phyloP scores from a whole-genome alignment of 2,113 vertebrate genomes.

The Alouatta palliata region DNA sequence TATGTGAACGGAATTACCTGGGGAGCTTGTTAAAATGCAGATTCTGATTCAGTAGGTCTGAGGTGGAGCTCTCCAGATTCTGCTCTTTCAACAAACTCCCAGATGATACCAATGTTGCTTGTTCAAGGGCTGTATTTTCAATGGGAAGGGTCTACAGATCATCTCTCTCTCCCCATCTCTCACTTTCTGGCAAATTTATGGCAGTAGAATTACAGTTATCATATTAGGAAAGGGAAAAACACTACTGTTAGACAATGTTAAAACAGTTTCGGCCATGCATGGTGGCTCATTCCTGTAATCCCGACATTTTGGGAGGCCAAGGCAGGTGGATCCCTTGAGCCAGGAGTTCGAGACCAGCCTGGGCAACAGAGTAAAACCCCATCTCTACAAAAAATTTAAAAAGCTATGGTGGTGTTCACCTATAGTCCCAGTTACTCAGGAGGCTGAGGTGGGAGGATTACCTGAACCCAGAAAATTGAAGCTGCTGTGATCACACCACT shows the following conservation, averaged over 20 bases:
- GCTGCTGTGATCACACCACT: too few relatives aligned
- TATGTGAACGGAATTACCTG: neutral
- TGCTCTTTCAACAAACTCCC: neutral
- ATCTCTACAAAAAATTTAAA: too few relatives aligned
- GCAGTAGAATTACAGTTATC: neutral
- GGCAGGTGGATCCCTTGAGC: too few relatives aligned
- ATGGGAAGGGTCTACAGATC: neutral
- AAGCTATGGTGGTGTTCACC: too few relatives aligned
- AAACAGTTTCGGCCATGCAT: neutral
- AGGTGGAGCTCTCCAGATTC: neutral
- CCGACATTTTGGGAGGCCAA: too few relatives aligned
- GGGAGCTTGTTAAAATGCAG: neutral
- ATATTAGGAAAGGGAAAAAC: neutral
- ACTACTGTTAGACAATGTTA: neutral
- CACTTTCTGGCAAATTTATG: neutral
- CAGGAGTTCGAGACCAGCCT: too few relatives aligned
- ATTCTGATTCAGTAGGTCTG: neutral
- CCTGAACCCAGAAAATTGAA: too few relatives aligned
- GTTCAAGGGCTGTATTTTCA: neutral
- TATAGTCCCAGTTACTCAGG: too few relatives aligned
- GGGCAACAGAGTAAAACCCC: too few relatives aligned
- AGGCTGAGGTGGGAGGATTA: too few relatives aligned
- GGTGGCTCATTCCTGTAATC: too few relatives aligned
- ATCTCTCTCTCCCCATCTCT: neutral
- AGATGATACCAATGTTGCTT: neutral